Base-by-base conservation (phyloP, 1,140 invertebrate genomes). In the Drosophila triauraria region DNA sequence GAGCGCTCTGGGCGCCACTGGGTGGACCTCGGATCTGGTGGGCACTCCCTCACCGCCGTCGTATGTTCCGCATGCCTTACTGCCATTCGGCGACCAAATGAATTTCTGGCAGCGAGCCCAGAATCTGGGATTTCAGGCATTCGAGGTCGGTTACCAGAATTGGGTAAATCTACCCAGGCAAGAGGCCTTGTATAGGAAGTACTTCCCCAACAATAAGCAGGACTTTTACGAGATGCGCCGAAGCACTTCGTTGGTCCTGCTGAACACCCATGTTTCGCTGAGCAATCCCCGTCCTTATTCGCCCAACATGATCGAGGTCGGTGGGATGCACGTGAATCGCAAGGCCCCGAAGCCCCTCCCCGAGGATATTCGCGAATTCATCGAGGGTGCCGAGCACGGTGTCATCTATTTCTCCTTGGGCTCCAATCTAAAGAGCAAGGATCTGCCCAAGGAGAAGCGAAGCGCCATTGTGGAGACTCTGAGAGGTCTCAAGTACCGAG, bases 401-500 rank as follows among this genome's bases (percentile, higher is more conserved):
- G 94, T 94, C 2, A 91, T 96, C 15, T 95, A 95, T 50, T 94
- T 96, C 47, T 95, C 93, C 60, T 93, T 95, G 35, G 95, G 95
- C 2, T 95, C 95, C 0, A 95, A 95, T 91, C 78, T 95, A 0
- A 93, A 93, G 61, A 93, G 93, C 69, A 92, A 93, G 23, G 93
- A 93, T 35, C 86, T 96, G 69, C 93, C 94, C 0, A 9, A 77
- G 9, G 93, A 94, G 0, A 95, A 94, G 50, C 91, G 93, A 30
- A 74, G 93, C 2, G 92, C 88, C 10, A 91, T 96, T 50, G 15
- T 96, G 0, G 93, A 94, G 0, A 93, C 94, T 1, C 94, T 96
- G 32, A 90, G 69, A 3, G 88, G 91, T 10, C 75, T 96, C 0
- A 95, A 95, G 23, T 94, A 95, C 43, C 94, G 94, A 38, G 93